Percentiles rank a stretch among this genome's conserved stretches.
Evolutionary conservation across 2,888 invertebrate genomes (phyloP).

Genomic region (Agriopis leucophaearia): DNA sequence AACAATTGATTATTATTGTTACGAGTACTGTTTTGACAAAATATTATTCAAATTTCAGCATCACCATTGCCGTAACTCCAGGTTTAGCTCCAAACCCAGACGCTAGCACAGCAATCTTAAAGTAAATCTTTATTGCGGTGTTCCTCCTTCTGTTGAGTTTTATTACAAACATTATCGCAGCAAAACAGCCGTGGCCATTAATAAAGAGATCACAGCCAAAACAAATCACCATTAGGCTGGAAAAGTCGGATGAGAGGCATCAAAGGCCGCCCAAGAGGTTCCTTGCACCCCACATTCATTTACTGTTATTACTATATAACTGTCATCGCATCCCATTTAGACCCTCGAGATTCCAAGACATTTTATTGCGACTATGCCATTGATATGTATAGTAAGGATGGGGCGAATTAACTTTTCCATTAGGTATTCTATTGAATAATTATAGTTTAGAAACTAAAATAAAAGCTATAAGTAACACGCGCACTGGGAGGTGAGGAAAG

Average conservation of each 20-base stretch:
- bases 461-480: too few relatives aligned
- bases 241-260: conserved; percentile 41
- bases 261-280: conserved; percentile 43
- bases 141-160: conserved; percentile 47
- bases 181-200: conserved; percentile 50
- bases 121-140: conserved; percentile 47
- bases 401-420: too few relatives aligned
- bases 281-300: conserved; percentile 64
- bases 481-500: too few relatives aligned
- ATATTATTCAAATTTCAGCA: conserved; percentile 5
- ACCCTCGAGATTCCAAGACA: conserved; percentile 56
- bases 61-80: conserved; percentile 21
- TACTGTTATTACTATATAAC: conserved; percentile 65
- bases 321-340: conserved; percentile 66
- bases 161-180: conserved; percentile 50
- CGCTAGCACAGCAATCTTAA: conserved; percentile 43
- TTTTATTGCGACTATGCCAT: conserved; percentile 28
- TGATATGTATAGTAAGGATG: too few relatives aligned
- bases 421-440: too few relatives aligned
- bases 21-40: conserved; percentile 2
- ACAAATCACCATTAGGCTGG: conserved; percentile 52
- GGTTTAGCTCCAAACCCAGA: conserved; percentile 35
- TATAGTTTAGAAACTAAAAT: too few relatives aligned
- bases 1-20: conserved; percentile 2
- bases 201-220: conserved; percentile 51